These are phyloP conservation scores for Hippopotamus amphibius DNA, from an alignment of 2,113 vertebrate genomes.

Conservation along the genomic window DNA sequence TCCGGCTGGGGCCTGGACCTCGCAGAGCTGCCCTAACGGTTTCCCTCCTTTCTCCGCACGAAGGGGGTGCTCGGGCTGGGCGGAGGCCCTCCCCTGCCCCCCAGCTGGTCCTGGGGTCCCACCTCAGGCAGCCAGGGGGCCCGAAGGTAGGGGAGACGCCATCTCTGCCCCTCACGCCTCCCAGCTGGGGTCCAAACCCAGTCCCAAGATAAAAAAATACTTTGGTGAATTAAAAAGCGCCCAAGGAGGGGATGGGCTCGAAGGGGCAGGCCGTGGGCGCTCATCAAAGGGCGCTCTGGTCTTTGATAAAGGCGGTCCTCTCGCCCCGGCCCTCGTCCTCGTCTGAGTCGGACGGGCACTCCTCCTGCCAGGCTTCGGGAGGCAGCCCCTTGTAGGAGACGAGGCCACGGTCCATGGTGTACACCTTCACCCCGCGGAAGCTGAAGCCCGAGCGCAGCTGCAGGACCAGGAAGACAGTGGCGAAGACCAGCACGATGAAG, in stretches of 20 bases:
- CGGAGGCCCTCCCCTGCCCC: not conserved
- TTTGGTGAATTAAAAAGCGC: slow-evolving; percentile 85
- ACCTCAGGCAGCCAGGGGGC: slow-evolving; percentile 16
- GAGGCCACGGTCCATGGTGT: slow-evolving; percentile 90
- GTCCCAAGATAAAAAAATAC: slow-evolving; percentile 83
- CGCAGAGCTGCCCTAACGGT: slow-evolving; percentile 27
- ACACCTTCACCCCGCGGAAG: slow-evolving; percentile 90
- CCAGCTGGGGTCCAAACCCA: slow-evolving; percentile 71
- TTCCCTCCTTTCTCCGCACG: slow-evolving; percentile 25
- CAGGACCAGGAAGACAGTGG: slow-evolving; percentile 93
- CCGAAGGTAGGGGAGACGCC: slow-evolving; percentile 26
- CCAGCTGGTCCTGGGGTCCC: slow-evolving; percentile 29
- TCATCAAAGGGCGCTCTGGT: slow-evolving; percentile 98
- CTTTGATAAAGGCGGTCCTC: slow-evolving; percentile 99
- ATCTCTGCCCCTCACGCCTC: slow-evolving; percentile 48
- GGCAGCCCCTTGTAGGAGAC: slow-evolving; percentile 97
- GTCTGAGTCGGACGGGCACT: slow-evolving; percentile 93
- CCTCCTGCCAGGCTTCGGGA: slow-evolving; percentile 95
- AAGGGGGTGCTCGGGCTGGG: not conserved
- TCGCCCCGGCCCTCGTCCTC: slow-evolving; percentile 94
- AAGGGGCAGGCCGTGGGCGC: slow-evolving; percentile 74
- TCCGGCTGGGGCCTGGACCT: not conserved
- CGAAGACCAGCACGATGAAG: slow-evolving; percentile 93
- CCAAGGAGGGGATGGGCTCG: slow-evolving; percentile 50
- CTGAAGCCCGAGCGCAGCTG: slow-evolving; percentile 93